Conservation (phyloP, 2,888 invertebrate species). For the Apamea monoglypha region DNA sequence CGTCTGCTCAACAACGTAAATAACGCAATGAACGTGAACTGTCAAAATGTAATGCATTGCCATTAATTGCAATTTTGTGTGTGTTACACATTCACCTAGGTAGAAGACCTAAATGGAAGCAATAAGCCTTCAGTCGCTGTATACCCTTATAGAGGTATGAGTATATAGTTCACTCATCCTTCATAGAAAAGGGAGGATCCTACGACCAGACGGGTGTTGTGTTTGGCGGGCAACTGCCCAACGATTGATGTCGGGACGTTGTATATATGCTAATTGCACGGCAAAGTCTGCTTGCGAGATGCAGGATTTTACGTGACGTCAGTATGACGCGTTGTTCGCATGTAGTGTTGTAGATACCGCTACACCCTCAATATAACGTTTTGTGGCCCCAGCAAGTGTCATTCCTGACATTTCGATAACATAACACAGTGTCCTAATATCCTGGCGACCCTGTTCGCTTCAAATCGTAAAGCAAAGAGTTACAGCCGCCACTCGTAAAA, state of each 20-base stretch:
- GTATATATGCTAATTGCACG: no score
- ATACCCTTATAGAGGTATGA: no score
- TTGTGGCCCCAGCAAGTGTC: conserved; percentile 17
- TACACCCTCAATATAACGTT: conserved; percentile 1
- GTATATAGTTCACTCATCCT: no score
- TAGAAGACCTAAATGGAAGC: not conserved
- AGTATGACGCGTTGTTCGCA: no score
- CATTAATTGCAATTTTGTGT: not conserved
- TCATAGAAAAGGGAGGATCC: no score
- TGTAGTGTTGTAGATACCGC: no score
- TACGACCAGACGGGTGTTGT: no score
- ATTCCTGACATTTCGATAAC: conserved; percentile 17
- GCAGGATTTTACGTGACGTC: no score
- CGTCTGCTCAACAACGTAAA: not conserved
- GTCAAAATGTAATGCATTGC: not conserved
- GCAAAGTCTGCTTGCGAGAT: no score
- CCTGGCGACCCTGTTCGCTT: conserved; percentile 47
- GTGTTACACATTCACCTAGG: not conserved
- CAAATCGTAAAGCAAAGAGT: conserved; percentile 64
- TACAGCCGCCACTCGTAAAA: conserved; percentile 72
- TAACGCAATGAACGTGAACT: not conserved
- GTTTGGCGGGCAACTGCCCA: no score
- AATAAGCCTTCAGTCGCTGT: not conserved
- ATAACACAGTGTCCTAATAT: conserved; percentile 24
- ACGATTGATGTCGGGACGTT: no score